Evolutionary conservation across 2,113 vertebrate genomes (phyloP), one percentile per base, ranked within the genome.

Genomic region (Pagrus major): DNA sequence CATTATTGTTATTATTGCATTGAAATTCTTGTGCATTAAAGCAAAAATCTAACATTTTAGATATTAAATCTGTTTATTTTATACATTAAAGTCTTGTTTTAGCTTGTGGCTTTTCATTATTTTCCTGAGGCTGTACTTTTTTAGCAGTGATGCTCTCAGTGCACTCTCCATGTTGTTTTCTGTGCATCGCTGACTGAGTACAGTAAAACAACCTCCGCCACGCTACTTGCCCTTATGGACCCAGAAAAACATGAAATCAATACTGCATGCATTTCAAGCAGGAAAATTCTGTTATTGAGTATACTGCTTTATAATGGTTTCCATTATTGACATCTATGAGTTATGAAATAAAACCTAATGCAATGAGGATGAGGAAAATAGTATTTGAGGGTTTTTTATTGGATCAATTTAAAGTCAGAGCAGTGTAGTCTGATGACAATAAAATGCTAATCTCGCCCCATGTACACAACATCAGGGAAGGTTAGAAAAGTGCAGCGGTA

Each of bases 301-400:
- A 93, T 91, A 92, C 87, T 88, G 88, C 93, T 85, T 83, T 91
- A 90, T 94, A 93, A 94, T 93, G 91, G 89, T 90, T 93, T 92
- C 92, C 90, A 91, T 93, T 94, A 94, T 93, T 92, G 93, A 92
- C 92, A 92, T 91, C 85, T 85, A 84, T 93, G 92, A 94, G 90
- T 93, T 93, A 93, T 94, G 93, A 93, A 94, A 93, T 93, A 90
- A 93, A 93, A 90, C 83, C 90, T 93, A 93, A 94, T 91, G 90
- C 91, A 93, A 92, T 90, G 92, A 92, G 83, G 88, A 94, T 88
- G 88, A 94, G 91, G 89, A 90, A 93, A 94, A 93, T 91, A 76
- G 85, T 82, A 90, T 93, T 93, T 92, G 91, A 92, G 89, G 86
- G 67, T 76, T 92, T n/a, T 93, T 93, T 89, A 93, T 93, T 91